A percentile compares a stretch with the other conserved stretches of the same genome.
Evolutionary conservation across 2,797 vertebrate species (phyloP).

Genomic region (Tapera naevia): DNA sequence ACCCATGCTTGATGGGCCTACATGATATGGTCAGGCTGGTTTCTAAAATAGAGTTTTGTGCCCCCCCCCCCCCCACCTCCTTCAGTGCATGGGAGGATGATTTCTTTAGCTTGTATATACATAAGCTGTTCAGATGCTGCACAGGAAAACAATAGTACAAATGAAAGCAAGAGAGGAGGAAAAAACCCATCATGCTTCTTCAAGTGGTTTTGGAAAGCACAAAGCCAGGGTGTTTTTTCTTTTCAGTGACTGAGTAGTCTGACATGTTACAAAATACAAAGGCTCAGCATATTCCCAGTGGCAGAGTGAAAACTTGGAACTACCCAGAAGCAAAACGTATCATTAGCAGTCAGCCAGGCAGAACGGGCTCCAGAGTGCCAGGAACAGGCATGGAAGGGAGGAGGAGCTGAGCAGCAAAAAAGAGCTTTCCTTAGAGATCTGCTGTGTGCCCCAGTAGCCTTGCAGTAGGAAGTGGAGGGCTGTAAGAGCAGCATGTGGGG

Average conservation of each 20-base stretch:
- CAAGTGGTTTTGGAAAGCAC: slow-evolving; percentile 16
- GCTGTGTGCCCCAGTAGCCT: neutral
- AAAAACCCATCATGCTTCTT: neutral
- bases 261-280: slow-evolving; percentile 54
- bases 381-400: neutral
- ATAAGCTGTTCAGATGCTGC: fast-evolving
- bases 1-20: fast-evolving
- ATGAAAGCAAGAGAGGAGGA: slow-evolving; percentile 20
- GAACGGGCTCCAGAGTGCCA: neutral
- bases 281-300: neutral
- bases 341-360: slow-evolving; percentile 29
- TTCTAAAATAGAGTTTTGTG: neutral
- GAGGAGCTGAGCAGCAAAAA: neutral
- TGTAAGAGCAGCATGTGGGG: fast-evolving
- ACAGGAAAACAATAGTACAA: neutral
- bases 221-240: slow-evolving; percentile 36
- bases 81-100: neutral
- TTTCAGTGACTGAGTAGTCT: slow-evolving; percentile 31
- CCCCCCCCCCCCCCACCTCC: fast-evolving
- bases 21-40: neutral
- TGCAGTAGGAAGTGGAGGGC: neutral
- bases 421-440: neutral
- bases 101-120: neutral
- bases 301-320: slow-evolving; percentile 20
- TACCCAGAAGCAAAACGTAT: slow-evolving; percentile 24